Percentiles rank a stretch among this genome's conserved stretches.
Evolutionary conservation across 2,888 invertebrate genomes (phyloP).

Genomic region (Piscicola geometra): DNA sequence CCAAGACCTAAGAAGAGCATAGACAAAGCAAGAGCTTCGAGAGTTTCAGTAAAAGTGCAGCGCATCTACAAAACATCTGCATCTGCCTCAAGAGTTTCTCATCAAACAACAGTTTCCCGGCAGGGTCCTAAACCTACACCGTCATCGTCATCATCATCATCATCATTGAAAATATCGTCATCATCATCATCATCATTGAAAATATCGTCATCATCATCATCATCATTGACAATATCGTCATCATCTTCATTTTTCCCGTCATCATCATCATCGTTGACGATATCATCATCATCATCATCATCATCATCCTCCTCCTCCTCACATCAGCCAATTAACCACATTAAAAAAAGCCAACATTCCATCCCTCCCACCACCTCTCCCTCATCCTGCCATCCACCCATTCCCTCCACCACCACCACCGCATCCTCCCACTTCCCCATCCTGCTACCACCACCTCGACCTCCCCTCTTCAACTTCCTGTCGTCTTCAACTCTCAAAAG

Average conservation of each 20-base stretch:
- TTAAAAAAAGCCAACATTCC: background rate
- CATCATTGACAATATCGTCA: background rate
- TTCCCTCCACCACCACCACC: too few relatives aligned
- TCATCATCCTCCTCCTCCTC: slow-evolving; percentile 12
- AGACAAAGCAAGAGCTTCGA: too few relatives aligned
- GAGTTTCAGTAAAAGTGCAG: too few relatives aligned
- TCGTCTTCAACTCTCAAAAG: too few relatives aligned
- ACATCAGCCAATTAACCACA: background rate
- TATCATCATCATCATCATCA: slow-evolving; percentile 15
- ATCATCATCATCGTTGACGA: slow-evolving; percentile 2
- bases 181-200: background rate
- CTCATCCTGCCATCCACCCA: too few relatives aligned
- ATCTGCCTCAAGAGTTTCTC: too few relatives aligned
- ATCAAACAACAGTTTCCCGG: too few relatives aligned
- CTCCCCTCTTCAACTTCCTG: too few relatives aligned
- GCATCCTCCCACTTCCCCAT: too few relatives aligned
- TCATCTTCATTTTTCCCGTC: slow-evolving; percentile 20
- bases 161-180: background rate
- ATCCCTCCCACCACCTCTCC: too few relatives aligned
- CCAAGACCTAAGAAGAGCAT: background rate
- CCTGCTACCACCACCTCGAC: too few relatives aligned
- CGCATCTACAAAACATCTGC: too few relatives aligned
- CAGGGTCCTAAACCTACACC: background rate
- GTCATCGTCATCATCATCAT: slow-evolving; percentile 4
- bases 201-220: slow-evolving; percentile 7